A percentile compares a stretch with the other conserved stretches of the same genome.
Evolutionary conservation across 2,113 vertebrate species (phyloP).

Genomic region (Kobus ellipsiprymnus): DNA sequence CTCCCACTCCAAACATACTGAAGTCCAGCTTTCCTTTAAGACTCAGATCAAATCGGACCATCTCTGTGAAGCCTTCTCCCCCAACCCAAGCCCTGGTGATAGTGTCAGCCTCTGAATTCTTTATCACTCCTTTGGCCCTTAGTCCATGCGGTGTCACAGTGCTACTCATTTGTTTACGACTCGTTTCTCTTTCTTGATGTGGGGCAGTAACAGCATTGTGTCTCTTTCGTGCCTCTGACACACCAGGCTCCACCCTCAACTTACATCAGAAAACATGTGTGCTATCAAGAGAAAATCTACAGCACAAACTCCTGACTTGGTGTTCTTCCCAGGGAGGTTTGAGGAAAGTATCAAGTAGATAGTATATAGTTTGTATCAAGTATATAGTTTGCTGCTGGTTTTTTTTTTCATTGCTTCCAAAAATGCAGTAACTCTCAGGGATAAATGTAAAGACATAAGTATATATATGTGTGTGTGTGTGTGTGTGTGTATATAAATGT

Average conservation of each 20-base stretch:
- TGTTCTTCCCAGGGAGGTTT: not conserved
- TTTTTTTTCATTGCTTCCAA: not conserved
- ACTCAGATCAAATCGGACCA: not conserved
- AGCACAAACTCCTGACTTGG: not conserved
- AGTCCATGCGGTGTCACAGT: fast-evolving
- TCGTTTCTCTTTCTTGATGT: not conserved
- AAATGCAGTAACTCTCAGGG: not conserved
- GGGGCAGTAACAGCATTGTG: too few relatives aligned
- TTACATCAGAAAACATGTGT: not conserved
- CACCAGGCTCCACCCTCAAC: not conserved
- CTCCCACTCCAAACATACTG: not conserved
- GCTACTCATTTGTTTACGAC: not conserved
- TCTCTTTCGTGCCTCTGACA: not conserved
- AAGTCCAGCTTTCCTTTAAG: not conserved
- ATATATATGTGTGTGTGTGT: not conserved
- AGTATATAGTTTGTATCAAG: not conserved
- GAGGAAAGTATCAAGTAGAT: not conserved
- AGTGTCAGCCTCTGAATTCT: not conserved
- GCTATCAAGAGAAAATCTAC: not conserved
- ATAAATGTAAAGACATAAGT: not conserved
- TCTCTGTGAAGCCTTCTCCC: not conserved
- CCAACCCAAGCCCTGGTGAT: not conserved
- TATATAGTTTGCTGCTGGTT: not conserved
- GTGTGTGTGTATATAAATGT: too few relatives aligned
- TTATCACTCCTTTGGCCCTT: not conserved